phyloP scores from a whole-genome alignment of 2,797 vertebrate genomes.

The Arremon aurantiirostris region DNA sequence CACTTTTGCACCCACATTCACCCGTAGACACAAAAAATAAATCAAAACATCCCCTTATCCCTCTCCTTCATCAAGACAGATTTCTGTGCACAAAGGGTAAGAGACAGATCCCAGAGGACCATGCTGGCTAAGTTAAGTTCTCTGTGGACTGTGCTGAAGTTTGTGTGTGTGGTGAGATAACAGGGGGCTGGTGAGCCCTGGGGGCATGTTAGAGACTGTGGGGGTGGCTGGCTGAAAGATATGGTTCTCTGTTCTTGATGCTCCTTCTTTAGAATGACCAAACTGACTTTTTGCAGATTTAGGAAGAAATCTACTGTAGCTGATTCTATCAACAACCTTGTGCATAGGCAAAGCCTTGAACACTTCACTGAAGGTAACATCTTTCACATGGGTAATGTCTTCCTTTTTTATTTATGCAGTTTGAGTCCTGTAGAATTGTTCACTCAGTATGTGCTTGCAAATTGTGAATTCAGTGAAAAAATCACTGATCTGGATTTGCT shows the following conservation, averaged over 20 bases:
- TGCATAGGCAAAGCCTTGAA: slow-evolving; percentile 77
- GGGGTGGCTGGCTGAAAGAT: not conserved
- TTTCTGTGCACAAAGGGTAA: not conserved
- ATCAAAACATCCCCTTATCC: not conserved
- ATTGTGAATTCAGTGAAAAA: not conserved
- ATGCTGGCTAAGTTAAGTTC: not conserved
- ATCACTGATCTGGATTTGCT: not conserved
- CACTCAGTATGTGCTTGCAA: not conserved
- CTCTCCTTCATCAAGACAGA: not conserved
- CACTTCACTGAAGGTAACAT: slow-evolving; percentile 89
- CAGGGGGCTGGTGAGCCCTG: not conserved
- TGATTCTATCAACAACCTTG: slow-evolving; percentile 84
- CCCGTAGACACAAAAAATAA: not conserved
- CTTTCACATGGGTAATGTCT: not conserved
- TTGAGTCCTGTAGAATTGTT: not conserved
- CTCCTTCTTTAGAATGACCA: not conserved
- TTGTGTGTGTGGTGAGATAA: not conserved
- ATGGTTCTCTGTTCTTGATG: fast-evolving
- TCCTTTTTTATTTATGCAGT: not conserved
- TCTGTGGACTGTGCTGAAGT: not conserved
- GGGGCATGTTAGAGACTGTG: not conserved
- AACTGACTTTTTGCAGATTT: slow-evolving; percentile 74
- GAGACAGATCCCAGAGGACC: not conserved
- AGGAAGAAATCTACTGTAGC: slow-evolving; percentile 87
- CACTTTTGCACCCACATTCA: not conserved